Base-by-base conservation (phyloP, 2,888 invertebrate genomes). In the Dugesia japonica region DNA sequence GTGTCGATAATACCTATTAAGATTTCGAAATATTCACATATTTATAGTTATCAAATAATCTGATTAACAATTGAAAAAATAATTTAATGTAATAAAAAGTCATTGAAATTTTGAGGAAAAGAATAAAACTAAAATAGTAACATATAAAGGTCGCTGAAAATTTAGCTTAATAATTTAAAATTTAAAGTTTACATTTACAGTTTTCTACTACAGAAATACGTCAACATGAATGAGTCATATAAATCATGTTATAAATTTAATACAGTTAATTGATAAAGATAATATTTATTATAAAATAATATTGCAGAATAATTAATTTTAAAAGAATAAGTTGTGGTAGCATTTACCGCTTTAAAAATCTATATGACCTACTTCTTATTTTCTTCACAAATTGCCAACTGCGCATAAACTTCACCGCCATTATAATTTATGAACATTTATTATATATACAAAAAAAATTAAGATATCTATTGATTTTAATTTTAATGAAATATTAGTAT, bases 381-480 rank as follows among this genome's bases (percentile, higher is more conserved):
- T 56, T 56, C 56, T 56, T 56, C 56, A 56, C 56, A 56, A 56
- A 20, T 56, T 56, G 56, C 56, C 56, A 56, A 56, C 56, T 56
- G 56, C 56, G 56, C 56, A 56, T n/a, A 20, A 56, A 56, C 56
- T 56, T 56, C 56, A 56, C 56, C 56, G 56, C 56, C 56, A 56
- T 56, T 56, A 56, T n/a, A 56, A 56, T 56, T 56, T 56, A 56
- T 56, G 56, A 56, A 4, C 17, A 56, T n/a, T 20, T 56, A 20
- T 20, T 9, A 56, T n/a, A 4, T 56, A 56, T 56, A 9, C 17
- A 13, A 56, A 4, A 9, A 7, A 20, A 56, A 56, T 20, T 56
- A 23, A 20, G n/a, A 56, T 56, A 20, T 56, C n/a, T 56, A 56
- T n/a, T n/a, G 56, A 56, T 56, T 56, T n/a, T 56, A 20, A 20